phyloP scores from a whole-genome alignment of 2,888 invertebrate species.

The Salpingus planirostris region DNA sequence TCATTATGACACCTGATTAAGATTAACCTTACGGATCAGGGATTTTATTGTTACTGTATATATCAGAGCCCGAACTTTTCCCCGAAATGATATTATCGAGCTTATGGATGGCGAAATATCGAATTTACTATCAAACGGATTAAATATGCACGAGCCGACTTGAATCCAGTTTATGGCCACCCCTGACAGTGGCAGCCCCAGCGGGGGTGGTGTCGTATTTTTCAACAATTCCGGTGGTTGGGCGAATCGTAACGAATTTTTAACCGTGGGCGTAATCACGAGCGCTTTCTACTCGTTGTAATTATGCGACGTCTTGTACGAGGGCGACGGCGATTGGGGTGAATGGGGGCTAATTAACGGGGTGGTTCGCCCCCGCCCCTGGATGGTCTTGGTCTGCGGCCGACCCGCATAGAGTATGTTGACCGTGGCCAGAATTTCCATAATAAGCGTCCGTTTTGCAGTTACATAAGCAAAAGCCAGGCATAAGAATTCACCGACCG shows the following conservation, averaged over 20 bases:
- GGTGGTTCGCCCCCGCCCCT: conserved; percentile 6
- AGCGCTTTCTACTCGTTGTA: too few relatives aligned
- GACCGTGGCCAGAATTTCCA: conserved; percentile 14
- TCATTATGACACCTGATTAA: conserved; percentile 12
- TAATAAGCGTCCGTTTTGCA: conserved; percentile 13
- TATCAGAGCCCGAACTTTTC: too few relatives aligned
- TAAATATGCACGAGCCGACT: conserved; percentile 6
- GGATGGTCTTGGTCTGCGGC: conserved; percentile 5
- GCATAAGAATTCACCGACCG: conserved; percentile 10
- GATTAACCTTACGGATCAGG: conserved; percentile 7
- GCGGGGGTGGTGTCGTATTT: too few relatives aligned
- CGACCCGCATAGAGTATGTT: conserved; percentile 13
- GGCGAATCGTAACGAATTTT: too few relatives aligned
- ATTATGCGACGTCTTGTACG: too few relatives aligned
- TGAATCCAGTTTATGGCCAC: not conserved
- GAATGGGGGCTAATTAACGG: conserved; percentile 2
- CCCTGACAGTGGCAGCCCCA: too few relatives aligned
- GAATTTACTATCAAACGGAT: conserved; percentile 4
- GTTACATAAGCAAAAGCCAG: conserved; percentile 10
- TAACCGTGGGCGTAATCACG: too few relatives aligned
- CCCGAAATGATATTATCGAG: conserved; percentile 4
- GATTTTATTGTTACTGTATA: too few relatives aligned
- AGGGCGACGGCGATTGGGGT: too few relatives aligned
- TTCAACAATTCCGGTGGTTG: too few relatives aligned
- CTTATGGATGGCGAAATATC: conserved; percentile 6